Conservation (phyloP, 2,113 vertebrate species). For the Climacteris rufus region DNA sequence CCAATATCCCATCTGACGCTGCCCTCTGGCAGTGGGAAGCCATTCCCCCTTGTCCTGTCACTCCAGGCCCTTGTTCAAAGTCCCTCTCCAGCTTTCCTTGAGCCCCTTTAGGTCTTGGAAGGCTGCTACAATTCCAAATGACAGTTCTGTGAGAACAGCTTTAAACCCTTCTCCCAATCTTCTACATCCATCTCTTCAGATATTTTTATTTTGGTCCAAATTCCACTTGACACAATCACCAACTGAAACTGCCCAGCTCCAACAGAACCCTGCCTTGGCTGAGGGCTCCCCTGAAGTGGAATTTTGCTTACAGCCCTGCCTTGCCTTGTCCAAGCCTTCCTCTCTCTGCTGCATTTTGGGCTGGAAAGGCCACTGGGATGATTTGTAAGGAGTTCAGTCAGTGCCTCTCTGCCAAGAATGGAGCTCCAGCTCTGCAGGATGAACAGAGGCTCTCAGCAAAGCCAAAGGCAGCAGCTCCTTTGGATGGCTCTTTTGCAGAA, state of each 20-base stretch:
- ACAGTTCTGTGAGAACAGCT: not conserved
- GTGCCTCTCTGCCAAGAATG: not conserved
- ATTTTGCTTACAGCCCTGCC: rapidly evolving
- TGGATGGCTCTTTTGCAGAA: not conserved
- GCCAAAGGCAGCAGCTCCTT: not conserved
- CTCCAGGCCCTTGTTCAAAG: not conserved
- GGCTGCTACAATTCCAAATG: not conserved
- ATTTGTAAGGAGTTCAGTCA: not conserved
- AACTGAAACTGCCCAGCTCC: too few relatives aligned
- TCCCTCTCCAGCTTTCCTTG: not conserved
- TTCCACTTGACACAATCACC: not conserved
- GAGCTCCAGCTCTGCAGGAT: rapidly evolving
- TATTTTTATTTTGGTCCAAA: not conserved
- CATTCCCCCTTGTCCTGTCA: not conserved
- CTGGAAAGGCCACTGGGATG: not conserved
- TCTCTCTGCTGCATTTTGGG: not conserved
- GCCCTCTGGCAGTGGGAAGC: not conserved
- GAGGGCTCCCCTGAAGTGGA: not conserved
- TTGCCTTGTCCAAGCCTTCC: not conserved
- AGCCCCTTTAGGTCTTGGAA: not conserved
- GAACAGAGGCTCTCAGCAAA: not conserved
- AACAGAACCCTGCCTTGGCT: not conserved
- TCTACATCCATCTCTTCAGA: not conserved
- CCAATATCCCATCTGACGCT: not conserved
- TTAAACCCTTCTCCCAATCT: not conserved